Evolutionary conservation across 2,113 vertebrate genomes (phyloP).

Genomic region (Limnothrissa miodon): DNA sequence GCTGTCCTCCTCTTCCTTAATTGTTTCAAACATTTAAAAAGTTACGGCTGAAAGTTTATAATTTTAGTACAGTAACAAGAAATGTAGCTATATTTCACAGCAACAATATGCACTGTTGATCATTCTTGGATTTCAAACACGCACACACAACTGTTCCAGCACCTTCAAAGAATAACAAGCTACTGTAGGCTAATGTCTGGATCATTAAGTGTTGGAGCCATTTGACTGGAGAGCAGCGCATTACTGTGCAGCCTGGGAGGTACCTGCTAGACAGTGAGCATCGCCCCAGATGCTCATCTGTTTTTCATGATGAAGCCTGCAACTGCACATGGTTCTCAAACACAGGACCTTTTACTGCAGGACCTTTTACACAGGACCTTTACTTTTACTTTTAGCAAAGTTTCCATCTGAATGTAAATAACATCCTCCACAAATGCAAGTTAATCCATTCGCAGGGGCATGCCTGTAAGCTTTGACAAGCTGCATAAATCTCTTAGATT

Average conservation of each 20-base stretch:
- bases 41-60: background rate
- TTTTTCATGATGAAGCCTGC: background rate
- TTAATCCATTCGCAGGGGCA: background rate
- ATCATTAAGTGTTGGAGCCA: background rate
- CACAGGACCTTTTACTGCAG: background rate
- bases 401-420: background rate
- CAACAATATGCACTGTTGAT: background rate
- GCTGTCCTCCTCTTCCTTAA: background rate
- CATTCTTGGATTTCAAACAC: background rate
- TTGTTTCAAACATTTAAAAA: no score
- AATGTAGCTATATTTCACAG: background rate
- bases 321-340: background rate
- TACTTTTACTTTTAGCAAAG: no score
- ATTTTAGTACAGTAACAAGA: background rate
- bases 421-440: background rate
- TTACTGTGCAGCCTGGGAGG: background rate
- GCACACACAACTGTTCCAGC: background rate
- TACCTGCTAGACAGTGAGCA: background rate
- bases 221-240: background rate
- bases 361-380: no score
- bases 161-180: background rate
- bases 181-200: background rate
- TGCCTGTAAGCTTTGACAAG: no score
- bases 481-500: no score
- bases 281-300: background rate